Conservation (phyloP, 2,888 invertebrate genomes). For the Brenthis ino region DNA sequence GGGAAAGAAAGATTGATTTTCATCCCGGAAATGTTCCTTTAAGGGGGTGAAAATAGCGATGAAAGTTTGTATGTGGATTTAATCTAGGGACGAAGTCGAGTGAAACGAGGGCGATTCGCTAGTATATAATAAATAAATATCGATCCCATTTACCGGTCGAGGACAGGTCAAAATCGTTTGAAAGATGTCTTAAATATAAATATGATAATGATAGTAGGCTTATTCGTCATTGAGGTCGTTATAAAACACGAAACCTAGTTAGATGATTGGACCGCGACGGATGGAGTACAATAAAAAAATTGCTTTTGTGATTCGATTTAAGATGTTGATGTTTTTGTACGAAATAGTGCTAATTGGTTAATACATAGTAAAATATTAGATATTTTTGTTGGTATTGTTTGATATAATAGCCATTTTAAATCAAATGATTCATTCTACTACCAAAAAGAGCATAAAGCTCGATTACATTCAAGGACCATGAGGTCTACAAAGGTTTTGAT, state of each 20-base stretch:
- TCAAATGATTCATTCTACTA: neutral
- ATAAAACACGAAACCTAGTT: neutral
- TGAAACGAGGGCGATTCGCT: too few relatives aligned
- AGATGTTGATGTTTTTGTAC: constrained; percentile 5
- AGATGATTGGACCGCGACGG: neutral
- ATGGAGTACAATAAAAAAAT: constrained; percentile 5
- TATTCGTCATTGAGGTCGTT: neutral
- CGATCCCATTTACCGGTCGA: neutral
- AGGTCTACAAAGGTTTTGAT: neutral
- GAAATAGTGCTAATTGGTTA: constrained; percentile 5
- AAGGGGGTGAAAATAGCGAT: too few relatives aligned
- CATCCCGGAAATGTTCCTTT: too few relatives aligned
- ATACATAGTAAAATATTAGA: neutral
- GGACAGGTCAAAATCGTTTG: constrained; percentile 13
- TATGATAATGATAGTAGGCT: constrained; percentile 10
- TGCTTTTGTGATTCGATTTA: constrained; percentile 1
- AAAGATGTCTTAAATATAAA: constrained; percentile 12
- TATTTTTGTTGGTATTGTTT: neutral
- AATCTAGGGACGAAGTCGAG: too few relatives aligned
- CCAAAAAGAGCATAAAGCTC: too few relatives aligned
- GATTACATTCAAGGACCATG: neutral
- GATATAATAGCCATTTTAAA: neutral
- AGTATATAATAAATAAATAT: neutral
- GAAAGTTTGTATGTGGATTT: too few relatives aligned
- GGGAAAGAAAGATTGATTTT: too few relatives aligned